Evolutionary conservation across 2,113 vertebrate species (phyloP).

Genomic region (Phodopus roborovskii): DNA sequence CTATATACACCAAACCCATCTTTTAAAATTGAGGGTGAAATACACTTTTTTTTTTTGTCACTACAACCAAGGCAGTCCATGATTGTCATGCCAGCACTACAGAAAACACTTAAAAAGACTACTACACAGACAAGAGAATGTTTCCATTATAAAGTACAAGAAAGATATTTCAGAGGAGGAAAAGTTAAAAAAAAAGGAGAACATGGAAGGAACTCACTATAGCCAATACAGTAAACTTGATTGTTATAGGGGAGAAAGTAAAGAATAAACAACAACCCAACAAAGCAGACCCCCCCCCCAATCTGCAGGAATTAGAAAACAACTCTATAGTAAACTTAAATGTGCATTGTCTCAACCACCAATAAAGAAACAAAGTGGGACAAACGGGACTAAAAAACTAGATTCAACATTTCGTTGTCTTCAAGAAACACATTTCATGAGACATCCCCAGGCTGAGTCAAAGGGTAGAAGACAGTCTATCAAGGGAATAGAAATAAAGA

Average conservation of each 20-base stretch:
- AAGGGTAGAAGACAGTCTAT: too few species aligned
- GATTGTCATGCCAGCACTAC: not conserved
- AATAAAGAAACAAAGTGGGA: not conserved
- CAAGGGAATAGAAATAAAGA: too few species aligned
- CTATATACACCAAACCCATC: not conserved
- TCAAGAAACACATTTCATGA: too few species aligned
- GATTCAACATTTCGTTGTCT: not conserved
- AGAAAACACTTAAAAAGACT: not conserved
- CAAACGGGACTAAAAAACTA: not conserved
- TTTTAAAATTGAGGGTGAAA: not conserved
- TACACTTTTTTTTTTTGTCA: not conserved
- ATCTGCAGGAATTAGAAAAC: not conserved
- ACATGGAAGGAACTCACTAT: not conserved
- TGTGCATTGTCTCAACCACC: not conserved
- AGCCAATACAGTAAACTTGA: not conserved
- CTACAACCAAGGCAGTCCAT: not conserved
- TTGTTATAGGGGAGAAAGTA: not conserved
- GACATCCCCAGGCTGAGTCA: too few species aligned
- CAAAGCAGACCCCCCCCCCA: not conserved
- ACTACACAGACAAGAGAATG: not conserved
- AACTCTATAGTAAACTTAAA: not conserved
- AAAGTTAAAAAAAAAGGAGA: not conserved
- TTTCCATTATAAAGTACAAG: not conserved
- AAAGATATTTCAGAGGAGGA: not conserved
- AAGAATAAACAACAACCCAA: not conserved